Conservation (phyloP, 2,113 vertebrate species). For the Cephalopterus ornatus region DNA sequence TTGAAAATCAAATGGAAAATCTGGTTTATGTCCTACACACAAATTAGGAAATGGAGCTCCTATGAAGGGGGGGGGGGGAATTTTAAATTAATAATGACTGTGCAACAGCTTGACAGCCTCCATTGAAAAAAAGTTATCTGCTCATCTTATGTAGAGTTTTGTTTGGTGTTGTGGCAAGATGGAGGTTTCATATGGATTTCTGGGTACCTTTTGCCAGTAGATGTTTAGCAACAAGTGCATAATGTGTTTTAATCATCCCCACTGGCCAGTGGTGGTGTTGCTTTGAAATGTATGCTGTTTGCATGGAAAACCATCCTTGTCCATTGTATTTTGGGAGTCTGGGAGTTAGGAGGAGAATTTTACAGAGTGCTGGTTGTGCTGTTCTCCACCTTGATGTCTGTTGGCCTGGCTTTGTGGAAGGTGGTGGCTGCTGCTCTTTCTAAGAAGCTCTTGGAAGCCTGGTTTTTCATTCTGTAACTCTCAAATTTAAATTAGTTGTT, state of each 20-base stretch:
- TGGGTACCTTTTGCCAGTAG: neutral
- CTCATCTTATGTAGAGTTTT: neutral
- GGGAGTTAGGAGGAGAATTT: neutral
- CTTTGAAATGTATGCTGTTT: neutral
- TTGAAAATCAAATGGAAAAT: neutral
- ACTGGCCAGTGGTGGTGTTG: neutral
- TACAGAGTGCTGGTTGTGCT: neutral
- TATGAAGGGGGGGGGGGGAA: neutral
- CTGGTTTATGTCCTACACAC: neutral
- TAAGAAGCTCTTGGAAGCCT: slow-evolving; percentile 10
- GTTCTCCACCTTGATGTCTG: neutral
- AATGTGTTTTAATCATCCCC: neutral
- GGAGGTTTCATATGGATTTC: neutral
- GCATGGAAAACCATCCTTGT: neutral
- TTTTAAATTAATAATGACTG: neutral
- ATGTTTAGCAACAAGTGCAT: neutral
- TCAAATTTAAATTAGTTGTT: slow-evolving; percentile 54
- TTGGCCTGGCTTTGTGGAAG: slow-evolving; percentile 2
- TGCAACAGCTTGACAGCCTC: neutral
- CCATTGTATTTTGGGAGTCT: neutral
- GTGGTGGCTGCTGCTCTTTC: neutral
- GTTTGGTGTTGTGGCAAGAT: neutral
- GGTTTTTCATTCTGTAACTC: slow-evolving; percentile 24
- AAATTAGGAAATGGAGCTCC: neutral
- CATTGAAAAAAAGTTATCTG: neutral